Base-by-base conservation (phyloP, 2,888 invertebrate species). In the Zonitis immaculata region DNA sequence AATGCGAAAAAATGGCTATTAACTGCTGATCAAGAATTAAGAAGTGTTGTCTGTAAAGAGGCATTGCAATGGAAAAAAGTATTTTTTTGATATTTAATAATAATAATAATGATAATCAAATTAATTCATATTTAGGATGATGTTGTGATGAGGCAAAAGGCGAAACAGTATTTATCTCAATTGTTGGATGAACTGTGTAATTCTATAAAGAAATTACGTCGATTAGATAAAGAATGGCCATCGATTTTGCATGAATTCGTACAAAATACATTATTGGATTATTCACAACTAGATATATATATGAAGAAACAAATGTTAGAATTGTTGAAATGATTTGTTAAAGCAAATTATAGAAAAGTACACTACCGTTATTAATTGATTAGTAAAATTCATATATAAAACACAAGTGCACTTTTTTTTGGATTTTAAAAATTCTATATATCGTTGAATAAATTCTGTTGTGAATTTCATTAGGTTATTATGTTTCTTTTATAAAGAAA, bases 41-140 rank as follows among this genome's bases (percentile, higher is more conserved):
- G 86, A 65, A 85, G 85, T 60, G 91, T 92, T 9, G 90, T 92
- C 47, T 89, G 89, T 48, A 92, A 91, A 73, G 91, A 92, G 76
- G 91, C 91, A 1, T 73, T 92, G 42, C 91, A 91, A 63, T 91
- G 89, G 82, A 83, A 86, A 64, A 82, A 84, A 75, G 81, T 79
- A 49, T 25, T 9, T 16, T 22, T 12, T 11, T 11, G n/a, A 60
- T 44, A 20, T 16, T 47, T 1, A 39, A 1, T 4, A 47, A 25
- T 8, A 22, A 25, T 11, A 28, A 9, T 20, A 9, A 14, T 7
- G 16, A n/a, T 42, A 25, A 12, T 7, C n/a, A n/a, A n/a, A n/a
- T n/a, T n/a, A n/a, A 25, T 44, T 0, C 11, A 44, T 30, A 73
- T 76, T n/a, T 68, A 88, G 85, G 88, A 88, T 64, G 88, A 89